Percentiles rank a stretch among this genome's conserved stretches.
Conservation (phyloP, 1,140 invertebrate species). For the Bathynomus jamesi region DNA sequence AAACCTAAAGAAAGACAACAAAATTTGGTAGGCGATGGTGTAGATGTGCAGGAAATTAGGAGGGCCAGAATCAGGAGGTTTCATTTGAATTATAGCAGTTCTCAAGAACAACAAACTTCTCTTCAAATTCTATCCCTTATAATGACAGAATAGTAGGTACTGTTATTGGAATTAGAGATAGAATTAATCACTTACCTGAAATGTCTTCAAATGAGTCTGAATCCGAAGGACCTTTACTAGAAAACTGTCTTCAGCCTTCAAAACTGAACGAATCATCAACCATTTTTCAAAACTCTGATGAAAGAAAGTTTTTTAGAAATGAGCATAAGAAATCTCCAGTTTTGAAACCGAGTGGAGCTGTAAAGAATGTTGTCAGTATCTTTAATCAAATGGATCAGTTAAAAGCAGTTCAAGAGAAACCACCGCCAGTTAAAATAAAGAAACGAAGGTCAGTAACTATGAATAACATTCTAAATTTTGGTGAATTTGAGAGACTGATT, state of each 20-base stretch:
- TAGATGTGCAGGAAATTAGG: conserved; percentile 41
- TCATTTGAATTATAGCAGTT: conserved; percentile 23
- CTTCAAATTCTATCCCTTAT: background rate
- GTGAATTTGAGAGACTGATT: conserved; percentile 18
- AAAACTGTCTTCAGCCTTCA: background rate
- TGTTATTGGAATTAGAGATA: background rate
- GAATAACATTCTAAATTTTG: background rate
- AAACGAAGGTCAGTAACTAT: background rate
- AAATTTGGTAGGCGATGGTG: background rate
- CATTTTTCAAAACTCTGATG: background rate
- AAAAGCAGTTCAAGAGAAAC: background rate
- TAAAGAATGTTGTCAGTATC: conserved; percentile 26
- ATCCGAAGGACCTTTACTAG: background rate
- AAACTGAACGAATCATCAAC: background rate
- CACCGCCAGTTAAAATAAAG: background rate
- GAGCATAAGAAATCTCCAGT: conserved; percentile 20
- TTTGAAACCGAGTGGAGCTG: conserved; percentile 28
- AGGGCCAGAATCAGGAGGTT: conserved; percentile 42
- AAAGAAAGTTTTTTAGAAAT: conserved; percentile 19
- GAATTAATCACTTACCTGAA: background rate
- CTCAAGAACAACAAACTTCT: background rate
- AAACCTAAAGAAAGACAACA: background rate
- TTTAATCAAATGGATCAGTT: conserved; percentile 39
- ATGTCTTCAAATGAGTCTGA: background rate
- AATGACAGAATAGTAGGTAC: background rate